A percentile compares a stretch with the other conserved stretches of the same genome.
Conservation (phyloP, 2,888 invertebrate genomes). For the Rhingia campestris region DNA sequence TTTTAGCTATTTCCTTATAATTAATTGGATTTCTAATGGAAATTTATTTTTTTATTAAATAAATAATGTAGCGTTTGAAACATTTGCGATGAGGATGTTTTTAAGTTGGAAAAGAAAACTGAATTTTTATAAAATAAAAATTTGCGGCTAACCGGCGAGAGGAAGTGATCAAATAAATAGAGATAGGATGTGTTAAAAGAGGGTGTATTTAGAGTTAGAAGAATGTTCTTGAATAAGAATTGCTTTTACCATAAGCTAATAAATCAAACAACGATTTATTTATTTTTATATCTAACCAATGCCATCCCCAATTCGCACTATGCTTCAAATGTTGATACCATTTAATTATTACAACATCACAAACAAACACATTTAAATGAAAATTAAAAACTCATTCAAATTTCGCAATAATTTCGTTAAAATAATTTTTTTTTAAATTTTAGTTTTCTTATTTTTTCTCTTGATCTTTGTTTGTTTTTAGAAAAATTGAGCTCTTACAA, state of each 20-base stretch:
- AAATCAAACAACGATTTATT: too few species aligned
- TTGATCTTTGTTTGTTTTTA: constrained; percentile 22
- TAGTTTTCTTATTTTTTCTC: constrained; percentile 3
- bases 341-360: background rate
- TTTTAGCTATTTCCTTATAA: constrained; percentile 11
- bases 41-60: constrained; percentile 16
- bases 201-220: too few species aligned
- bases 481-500: constrained; percentile 71
- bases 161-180: too few species aligned
- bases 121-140: too few species aligned
- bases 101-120: too few species aligned
- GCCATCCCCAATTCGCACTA: background rate
- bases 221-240: too few species aligned
- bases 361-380: background rate
- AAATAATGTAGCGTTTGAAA: background rate
- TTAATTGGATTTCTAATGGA: constrained; percentile 23
- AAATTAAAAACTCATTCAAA: constrained; percentile 1
- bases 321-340: background rate
- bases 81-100: background rate
- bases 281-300: too few species aligned
- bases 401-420: constrained; percentile 16
- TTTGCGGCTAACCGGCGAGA: too few species aligned
- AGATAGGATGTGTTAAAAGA: too few species aligned
- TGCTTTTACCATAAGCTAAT: too few species aligned
- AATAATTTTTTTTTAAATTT: background rate